These are phyloP conservation scores for Kradibia gibbosae DNA, from an alignment of 1,140 invertebrate species.

Conservation along the genomic window DNA sequence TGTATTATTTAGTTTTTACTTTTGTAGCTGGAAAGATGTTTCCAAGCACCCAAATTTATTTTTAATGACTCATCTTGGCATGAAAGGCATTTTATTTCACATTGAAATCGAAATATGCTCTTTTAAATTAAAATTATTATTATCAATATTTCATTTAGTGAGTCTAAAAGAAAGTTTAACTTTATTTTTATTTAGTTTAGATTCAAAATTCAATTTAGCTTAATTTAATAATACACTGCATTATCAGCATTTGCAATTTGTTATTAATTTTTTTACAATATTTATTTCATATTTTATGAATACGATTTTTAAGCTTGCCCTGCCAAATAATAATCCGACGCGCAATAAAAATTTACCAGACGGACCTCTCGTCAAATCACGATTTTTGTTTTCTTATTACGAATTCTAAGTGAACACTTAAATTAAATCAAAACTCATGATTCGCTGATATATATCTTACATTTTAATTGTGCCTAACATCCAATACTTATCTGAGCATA, in stretches of 20 bases:
- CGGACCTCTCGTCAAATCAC: background rate
- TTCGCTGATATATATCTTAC: background rate
- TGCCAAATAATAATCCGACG: background rate
- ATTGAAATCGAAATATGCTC: no score
- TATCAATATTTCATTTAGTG: no score
- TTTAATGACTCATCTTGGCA: background rate
- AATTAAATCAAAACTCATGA: slow-evolving; percentile 6
- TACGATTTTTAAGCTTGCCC: background rate
- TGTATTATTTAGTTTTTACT: background rate
- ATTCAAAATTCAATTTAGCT: no score
- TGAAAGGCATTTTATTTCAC: background rate
- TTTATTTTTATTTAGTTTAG: no score
- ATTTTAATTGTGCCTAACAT: slow-evolving; percentile 5
- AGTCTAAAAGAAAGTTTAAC: no score
- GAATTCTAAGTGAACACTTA: slow-evolving; percentile 22
- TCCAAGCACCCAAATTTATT: background rate
- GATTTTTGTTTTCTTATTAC: background rate
- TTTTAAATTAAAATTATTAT: no score
- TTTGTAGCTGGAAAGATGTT: background rate
- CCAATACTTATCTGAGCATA: background rate
- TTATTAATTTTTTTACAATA: no score
- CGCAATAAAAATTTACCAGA: slow-evolving; percentile 6
- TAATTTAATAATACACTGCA: no score
- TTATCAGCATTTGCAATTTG: no score
- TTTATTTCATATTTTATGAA: no score